Percentiles rank a stretch among this genome's conserved stretches.
Evolutionary conservation across 1,140 invertebrate species (phyloP).

Genomic region (Akabosia matsudoensis): DNA sequence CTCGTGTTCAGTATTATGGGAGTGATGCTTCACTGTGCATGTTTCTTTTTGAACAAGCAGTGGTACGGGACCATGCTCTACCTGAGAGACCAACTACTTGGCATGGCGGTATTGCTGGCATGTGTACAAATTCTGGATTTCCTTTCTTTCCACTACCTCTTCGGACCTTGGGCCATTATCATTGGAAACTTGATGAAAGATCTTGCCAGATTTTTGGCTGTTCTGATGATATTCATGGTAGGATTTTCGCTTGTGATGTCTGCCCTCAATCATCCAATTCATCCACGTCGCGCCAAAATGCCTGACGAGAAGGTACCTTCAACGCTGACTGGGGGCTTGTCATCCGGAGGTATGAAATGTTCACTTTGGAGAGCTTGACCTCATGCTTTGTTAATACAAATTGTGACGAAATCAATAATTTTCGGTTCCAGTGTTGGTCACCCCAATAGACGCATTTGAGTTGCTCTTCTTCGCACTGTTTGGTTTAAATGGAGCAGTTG

Average conservation of each 20-base stretch:
- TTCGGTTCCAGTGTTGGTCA: conserved; percentile 68
- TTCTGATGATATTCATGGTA: conserved; percentile 94
- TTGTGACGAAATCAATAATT: not conserved
- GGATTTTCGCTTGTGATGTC: conserved; percentile 98
- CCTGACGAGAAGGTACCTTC: conserved; percentile 35
- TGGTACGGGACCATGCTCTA: conserved; percentile 83
- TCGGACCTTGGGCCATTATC: conserved; percentile 96
- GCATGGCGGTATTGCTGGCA: conserved; percentile 85
- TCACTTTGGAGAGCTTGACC: not conserved
- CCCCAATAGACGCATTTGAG: conserved; percentile 87
- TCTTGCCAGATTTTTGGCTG: conserved; percentile 90
- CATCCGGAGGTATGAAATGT: conserved; percentile 68
- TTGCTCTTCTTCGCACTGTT: conserved; percentile 97
- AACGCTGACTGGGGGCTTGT: conserved; percentile 46
- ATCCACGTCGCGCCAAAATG: conserved; percentile 39
- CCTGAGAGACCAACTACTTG: conserved; percentile 92
- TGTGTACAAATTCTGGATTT: conserved; percentile 97
- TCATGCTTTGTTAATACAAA: conserved; percentile 40
- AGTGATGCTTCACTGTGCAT: conserved; percentile 81
- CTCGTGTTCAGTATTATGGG: conserved; percentile 88
- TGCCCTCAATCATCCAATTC: conserved; percentile 87
- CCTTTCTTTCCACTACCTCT: conserved; percentile 95
- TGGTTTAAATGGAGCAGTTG: conserved; percentile 84
- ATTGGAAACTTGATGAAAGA: conserved; percentile 86
- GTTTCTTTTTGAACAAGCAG: conserved; percentile 69